Evolutionary conservation across 2,113 vertebrate species (phyloP).

Genomic region (Epinephelus cyanopodus): DNA sequence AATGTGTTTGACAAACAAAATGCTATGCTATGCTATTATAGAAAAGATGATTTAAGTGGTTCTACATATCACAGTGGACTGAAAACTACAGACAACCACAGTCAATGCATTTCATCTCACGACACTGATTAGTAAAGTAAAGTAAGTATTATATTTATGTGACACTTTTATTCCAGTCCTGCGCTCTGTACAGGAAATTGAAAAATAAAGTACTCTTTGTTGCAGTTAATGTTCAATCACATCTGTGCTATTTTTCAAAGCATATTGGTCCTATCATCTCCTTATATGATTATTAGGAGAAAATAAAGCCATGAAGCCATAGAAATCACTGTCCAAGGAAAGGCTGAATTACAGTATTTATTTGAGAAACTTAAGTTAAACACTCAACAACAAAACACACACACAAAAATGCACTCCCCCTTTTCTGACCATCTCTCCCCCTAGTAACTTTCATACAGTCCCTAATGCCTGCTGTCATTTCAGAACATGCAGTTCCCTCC

Average conservation of each 20-base stretch:
- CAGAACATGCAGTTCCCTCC: neutral
- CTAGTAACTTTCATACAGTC: neutral
- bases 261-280: neutral
- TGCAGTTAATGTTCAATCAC: neutral
- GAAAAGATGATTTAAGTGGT: neutral
- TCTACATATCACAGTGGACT: neutral
- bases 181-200: neutral
- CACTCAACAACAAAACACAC: no score
- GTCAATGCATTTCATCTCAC: neutral
- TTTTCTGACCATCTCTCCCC: neutral
- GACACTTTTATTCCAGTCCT: no score
- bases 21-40: neutral
- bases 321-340: neutral
- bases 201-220: neutral
- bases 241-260: neutral
- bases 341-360: neutral
- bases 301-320: neutral
- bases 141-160: neutral
- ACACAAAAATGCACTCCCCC: no score
- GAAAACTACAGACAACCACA: neutral
- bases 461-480: neutral
- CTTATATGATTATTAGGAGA: neutral
- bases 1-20: neutral
- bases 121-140: neutral
- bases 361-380: neutral